phyloP scores from a whole-genome alignment of 2,888 invertebrate genomes.

The Pediacus dermestoides region DNA sequence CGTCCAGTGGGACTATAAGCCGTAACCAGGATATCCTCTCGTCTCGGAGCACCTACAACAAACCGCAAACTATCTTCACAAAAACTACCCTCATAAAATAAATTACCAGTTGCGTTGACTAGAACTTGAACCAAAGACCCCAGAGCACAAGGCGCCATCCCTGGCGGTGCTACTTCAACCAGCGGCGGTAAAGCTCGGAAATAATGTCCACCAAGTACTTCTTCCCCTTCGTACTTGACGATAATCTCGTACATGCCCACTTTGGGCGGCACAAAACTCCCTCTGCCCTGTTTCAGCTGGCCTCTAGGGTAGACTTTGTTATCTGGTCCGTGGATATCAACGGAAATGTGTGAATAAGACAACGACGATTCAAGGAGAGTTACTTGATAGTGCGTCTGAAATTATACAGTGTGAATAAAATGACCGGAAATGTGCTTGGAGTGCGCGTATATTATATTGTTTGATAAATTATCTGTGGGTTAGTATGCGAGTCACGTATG shows the following conservation, averaged over 20 bases:
- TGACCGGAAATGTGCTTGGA: neutral
- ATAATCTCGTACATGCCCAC: slow-evolving; percentile 88
- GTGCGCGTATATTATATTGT: too few relatives aligned
- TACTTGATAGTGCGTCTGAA: slow-evolving; percentile 74
- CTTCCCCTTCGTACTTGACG: slow-evolving; percentile 57
- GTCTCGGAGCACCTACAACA: slow-evolving; percentile 65
- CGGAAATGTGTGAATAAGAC: slow-evolving; percentile 42
- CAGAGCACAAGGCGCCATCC: slow-evolving; percentile 92
- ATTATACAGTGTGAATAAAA: slow-evolving; percentile 22
- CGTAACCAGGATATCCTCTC: slow-evolving; percentile 86
- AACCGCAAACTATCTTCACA: too few relatives aligned
- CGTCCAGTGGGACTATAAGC: slow-evolving; percentile 89
- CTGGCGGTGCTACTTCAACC: slow-evolving; percentile 83
- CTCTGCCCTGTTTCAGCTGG: slow-evolving; percentile 70
- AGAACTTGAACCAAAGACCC: slow-evolving; percentile 94
- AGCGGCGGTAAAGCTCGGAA: slow-evolving; percentile 85
- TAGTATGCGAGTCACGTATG: too few relatives aligned
- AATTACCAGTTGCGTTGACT: slow-evolving; percentile 73
- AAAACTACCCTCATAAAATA: too few relatives aligned
- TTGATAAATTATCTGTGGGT: too few relatives aligned
- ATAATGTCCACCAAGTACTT: slow-evolving; percentile 59
- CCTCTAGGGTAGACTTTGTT: slow-evolving; percentile 49
- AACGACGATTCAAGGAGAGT: slow-evolving; percentile 61
- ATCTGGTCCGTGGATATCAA: slow-evolving; percentile 47
- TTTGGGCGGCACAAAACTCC: slow-evolving; percentile 82